A percentile compares a stretch with the other conserved stretches of the same genome.
These are phyloP conservation scores for Lepas anatifera DNA, from an alignment of 2,888 invertebrate species.

Conservation along the genomic window DNA sequence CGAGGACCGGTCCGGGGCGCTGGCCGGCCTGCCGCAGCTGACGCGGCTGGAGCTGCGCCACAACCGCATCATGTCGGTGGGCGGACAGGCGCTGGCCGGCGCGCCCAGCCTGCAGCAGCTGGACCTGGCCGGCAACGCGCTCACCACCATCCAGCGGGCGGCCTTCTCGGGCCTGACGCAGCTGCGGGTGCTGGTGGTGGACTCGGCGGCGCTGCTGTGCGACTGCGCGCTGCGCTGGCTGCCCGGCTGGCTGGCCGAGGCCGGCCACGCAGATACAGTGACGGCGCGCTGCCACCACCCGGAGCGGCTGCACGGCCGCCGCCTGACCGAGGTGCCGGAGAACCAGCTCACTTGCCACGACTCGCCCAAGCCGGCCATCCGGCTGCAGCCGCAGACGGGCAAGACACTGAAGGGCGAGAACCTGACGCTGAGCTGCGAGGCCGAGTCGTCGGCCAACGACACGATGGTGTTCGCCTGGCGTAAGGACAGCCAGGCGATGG, in stretches of 20 bases:
- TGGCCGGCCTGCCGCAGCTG: constrained; percentile 32
- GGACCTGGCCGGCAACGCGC: constrained; percentile 66
- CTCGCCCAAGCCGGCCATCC: constrained; percentile 71
- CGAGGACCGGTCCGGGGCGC: constrained; percentile 27
- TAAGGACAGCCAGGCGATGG: constrained; percentile 57
- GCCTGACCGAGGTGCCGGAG: constrained; percentile 49
- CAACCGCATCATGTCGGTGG: constrained; percentile 34
- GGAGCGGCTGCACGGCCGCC: constrained; percentile 53
- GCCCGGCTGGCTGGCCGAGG: constrained; percentile 57
- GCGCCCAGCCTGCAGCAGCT: constrained; percentile 42
- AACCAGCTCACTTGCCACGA: constrained; percentile 46
- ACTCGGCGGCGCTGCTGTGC: constrained; percentile 65
- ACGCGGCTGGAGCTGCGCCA: constrained; percentile 32
- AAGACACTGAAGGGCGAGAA: constrained; percentile 67
- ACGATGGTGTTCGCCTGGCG: constrained; percentile 75
- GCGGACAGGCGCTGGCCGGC: constrained; percentile 19
- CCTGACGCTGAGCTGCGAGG: constrained; percentile 66
- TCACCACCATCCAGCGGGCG: constrained; percentile 66
- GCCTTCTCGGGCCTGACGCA: constrained; percentile 66
- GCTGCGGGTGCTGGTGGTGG: constrained; percentile 49
- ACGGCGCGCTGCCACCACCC: constrained; percentile 72
- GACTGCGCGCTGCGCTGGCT: constrained; percentile 84
- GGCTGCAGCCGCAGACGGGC: constrained; percentile 62
- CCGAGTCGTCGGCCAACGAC: constrained; percentile 61
- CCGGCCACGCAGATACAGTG: constrained; percentile 43